phyloP scores from a whole-genome alignment of 1,140 invertebrate genomes.

The Armadillidium nasatum region DNA sequence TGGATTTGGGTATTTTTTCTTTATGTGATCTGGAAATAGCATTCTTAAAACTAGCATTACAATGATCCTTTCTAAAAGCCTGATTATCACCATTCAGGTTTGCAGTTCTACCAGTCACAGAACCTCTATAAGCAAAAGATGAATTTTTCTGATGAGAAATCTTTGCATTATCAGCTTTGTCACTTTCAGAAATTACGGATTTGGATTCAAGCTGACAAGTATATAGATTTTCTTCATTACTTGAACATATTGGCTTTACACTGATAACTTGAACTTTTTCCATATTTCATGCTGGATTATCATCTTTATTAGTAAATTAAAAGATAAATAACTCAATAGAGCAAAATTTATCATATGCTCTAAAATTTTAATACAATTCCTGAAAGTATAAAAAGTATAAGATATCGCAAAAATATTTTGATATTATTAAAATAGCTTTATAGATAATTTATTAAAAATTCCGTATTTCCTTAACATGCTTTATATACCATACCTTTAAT shows the following conservation, averaged over 20 bases:
- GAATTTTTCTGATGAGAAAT: not conserved
- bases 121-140: not conserved
- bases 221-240: not conserved
- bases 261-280: constrained; percentile 11
- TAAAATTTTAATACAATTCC: too few species aligned
- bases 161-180: not conserved
- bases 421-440: too few species aligned
- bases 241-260: not conserved
- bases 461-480: too few species aligned
- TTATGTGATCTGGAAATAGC: not conserved
- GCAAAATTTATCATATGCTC: too few species aligned
- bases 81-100: not conserved
- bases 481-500: too few species aligned
- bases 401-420: too few species aligned
- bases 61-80: not conserved
- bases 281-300: not conserved
- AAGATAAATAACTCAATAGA: too few species aligned
- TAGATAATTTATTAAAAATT: too few species aligned
- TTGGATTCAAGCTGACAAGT: not conserved
- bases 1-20: too few species aligned
- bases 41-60: constrained; percentile 6
- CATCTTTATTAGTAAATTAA: not conserved
- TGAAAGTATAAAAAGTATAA: too few species aligned
- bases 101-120: not conserved
- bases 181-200: not conserved